Percentiles rank a stretch among this genome's conserved stretches.
phyloP scores from a whole-genome alignment of 2,797 vertebrate species.

The Sparidentex hasta region DNA sequence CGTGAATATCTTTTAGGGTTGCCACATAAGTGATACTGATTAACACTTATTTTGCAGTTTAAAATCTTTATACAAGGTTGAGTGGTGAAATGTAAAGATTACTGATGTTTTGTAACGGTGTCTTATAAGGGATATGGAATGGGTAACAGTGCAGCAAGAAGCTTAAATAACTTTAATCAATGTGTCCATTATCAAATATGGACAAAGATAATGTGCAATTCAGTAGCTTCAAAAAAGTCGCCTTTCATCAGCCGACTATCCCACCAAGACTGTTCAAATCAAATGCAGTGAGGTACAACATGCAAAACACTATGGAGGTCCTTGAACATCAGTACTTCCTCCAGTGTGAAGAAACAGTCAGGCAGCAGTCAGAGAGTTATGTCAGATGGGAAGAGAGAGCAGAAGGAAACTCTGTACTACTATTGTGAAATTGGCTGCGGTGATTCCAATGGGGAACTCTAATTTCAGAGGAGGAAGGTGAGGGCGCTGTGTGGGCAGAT shows the following conservation, averaged over 20 bases:
- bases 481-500: conserved; percentile 44
- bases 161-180: neutral
- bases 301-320: neutral
- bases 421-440: conserved; percentile 58
- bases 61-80: neutral
- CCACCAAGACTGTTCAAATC: neutral
- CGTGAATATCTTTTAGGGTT: no score
- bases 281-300: conserved; percentile 2
- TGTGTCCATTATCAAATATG: neutral
- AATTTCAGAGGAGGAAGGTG: conserved; percentile 64
- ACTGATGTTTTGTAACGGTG: neutral
- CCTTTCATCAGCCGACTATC: neutral
- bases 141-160: neutral
- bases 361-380: conserved; percentile 32
- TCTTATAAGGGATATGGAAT: neutral
- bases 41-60: neutral
- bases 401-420: conserved; percentile 41
- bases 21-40: no score
- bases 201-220: neutral
- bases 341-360: conserved; percentile 34
- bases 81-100: neutral
- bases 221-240: conserved; percentile 1
- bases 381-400: conserved; percentile 42
- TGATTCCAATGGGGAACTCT: conserved; percentile 67
- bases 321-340: conserved; percentile 32